Percentiles rank a stretch among this genome's conserved stretches.
phyloP scores from a whole-genome alignment of 2,797 vertebrate genomes.

The Pelochelys cantorii region DNA sequence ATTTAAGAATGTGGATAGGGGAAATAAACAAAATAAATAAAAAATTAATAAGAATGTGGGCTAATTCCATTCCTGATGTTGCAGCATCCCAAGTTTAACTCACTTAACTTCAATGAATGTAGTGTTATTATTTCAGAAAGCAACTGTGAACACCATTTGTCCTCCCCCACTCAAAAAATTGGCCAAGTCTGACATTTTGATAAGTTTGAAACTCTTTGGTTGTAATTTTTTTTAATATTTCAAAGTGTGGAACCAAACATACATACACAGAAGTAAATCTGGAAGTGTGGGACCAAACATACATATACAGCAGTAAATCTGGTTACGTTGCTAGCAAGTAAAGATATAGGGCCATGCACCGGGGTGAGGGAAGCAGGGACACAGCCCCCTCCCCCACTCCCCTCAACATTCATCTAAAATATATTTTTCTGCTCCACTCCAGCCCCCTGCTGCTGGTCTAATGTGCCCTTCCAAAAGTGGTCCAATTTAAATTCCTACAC shows the following conservation, averaged over 20 bases:
- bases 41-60: not conserved
- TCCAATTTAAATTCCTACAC: too few species aligned
- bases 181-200: not conserved
- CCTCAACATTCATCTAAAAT: too few species aligned
- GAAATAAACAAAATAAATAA: not conserved
- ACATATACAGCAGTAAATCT: not conserved
- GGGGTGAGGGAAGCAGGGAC: too few species aligned
- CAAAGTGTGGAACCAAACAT: not conserved
- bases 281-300: not conserved
- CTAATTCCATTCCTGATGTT: slow-evolving; percentile 8
- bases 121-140: not conserved
- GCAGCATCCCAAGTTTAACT: not conserved
- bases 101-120: not conserved
- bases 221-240: too few species aligned
- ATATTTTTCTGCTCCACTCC: too few species aligned
- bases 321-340: not conserved
- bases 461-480: too few species aligned
- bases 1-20: not conserved
- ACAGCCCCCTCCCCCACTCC: too few species aligned
- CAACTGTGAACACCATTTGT: slow-evolving; percentile 24
- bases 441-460: too few species aligned
- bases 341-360: not conserved
- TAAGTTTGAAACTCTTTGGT: too few species aligned
- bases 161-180: not conserved
- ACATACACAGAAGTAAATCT: not conserved